Base-by-base conservation (phyloP, 2,888 invertebrate genomes). In the Tortricodes alternella region DNA sequence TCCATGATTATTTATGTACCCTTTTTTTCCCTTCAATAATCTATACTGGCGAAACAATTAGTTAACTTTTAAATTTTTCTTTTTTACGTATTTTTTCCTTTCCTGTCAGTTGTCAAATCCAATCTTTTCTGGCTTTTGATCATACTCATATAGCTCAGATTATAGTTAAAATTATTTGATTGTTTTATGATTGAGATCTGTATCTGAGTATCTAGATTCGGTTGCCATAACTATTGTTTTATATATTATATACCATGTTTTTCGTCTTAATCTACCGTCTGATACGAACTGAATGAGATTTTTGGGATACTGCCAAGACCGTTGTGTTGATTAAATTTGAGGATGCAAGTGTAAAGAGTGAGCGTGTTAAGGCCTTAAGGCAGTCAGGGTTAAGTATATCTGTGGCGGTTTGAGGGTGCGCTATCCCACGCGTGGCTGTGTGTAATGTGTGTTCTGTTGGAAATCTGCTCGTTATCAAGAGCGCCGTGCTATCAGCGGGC, bases 401-500 rank as follows among this genome's bases (percentile, higher is more conserved):
- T 15, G 1, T 13, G 18, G 38, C 16, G 3, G 11, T 6, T 35
- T 19, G 37, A 49, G 29, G 27, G 41, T 55, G 37, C 15, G 48
- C 46, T 43, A 58, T 61, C 63, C 51, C 64, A 65, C 63, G 53
- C 60, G 55, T 64, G 51, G 60, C 53, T 53, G 46, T 60, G 57
- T 46, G 62, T 60, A 73, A 71, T 80, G 77, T 73, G 73, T 69
- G 70, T 61, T 65, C 62, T 57, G 62, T 57, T 62, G 67, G 73
- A 73, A 73, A 76, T 76, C 75, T 70, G 70, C 65, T 63, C 74
- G 83, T 87, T 87, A 87, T 87, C 85, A 86, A 83, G 79, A 63
- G 67, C 80, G 76, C 70, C 63, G 38, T 7, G 68, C 66, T 67
- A 68, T 71, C 68, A 66, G 60, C 63, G 65, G 71, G 71, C 70